Evolutionary conservation across 2,888 invertebrate genomes (phyloP).

Genomic region (Chydorus sphaericus): DNA sequence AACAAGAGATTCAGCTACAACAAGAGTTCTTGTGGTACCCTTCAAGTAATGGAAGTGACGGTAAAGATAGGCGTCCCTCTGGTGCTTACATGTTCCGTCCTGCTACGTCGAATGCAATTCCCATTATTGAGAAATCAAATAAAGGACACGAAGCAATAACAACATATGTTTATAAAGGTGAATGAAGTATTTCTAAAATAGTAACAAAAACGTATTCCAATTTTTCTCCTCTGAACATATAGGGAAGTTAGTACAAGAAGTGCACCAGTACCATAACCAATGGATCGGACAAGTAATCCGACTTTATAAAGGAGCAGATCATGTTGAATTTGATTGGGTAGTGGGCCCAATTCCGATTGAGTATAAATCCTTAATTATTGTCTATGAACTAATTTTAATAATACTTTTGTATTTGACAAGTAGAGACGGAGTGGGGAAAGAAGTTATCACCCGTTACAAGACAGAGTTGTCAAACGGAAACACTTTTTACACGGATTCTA

Average conservation of each 20-base stretch:
- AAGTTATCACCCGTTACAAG: constrained; percentile 58
- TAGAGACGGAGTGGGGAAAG: constrained; percentile 53
- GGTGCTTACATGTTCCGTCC: constrained; percentile 89
- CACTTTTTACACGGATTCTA: constrained; percentile 80
- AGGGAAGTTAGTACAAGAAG: constrained; percentile 40
- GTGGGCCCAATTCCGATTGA: constrained; percentile 36
- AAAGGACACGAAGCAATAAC: too few relatives aligned
- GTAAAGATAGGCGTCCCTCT: constrained; percentile 49
- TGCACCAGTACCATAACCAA: constrained; percentile 41
- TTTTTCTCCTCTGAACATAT: too few relatives aligned
- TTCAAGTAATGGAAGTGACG: constrained; percentile 51
- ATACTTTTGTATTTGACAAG: background rate
- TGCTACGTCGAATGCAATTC: constrained; percentile 30
- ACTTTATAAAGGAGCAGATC: constrained; percentile 33
- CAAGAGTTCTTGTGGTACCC: constrained; percentile 61
- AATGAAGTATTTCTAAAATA: too few relatives aligned
- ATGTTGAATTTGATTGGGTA: constrained; percentile 36
- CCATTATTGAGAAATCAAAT: constrained; percentile 23
- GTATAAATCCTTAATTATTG: constrained; percentile 14
- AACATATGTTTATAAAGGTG: too few relatives aligned
- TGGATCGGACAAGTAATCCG: constrained; percentile 48
- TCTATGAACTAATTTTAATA: background rate
- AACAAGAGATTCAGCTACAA: constrained; percentile 24
- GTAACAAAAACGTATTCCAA: too few relatives aligned
- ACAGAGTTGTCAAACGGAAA: constrained; percentile 45